Conservation (phyloP, 2,888 invertebrate genomes). For the Augochlorella aurata region DNA sequence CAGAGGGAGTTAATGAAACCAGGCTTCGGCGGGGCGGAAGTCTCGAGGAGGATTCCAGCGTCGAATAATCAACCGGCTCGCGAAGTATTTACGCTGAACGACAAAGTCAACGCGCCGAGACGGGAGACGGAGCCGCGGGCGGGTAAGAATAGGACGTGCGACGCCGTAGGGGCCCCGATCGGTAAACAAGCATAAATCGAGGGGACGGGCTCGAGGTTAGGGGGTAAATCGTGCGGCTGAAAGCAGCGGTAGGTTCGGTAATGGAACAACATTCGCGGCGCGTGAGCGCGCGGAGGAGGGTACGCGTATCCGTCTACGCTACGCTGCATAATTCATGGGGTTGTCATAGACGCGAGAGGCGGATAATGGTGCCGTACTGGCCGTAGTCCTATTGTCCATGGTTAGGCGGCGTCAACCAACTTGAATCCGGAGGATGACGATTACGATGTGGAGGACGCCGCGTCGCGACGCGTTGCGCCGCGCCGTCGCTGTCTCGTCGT, state of each 20-base stretch:
- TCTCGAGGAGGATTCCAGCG: not conserved
- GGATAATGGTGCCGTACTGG: slow-evolving; percentile 78
- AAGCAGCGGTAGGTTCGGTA: slow-evolving; percentile 65
- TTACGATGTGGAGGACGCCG: slow-evolving; percentile 59
- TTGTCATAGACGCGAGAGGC: slow-evolving; percentile 80
- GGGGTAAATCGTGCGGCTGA: slow-evolving; percentile 64
- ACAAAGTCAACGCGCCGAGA: not conserved
- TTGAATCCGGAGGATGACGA: slow-evolving; percentile 70
- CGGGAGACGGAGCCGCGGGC: not conserved
- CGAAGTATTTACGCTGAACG: not conserved
- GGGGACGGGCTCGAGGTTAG: slow-evolving; percentile 4
- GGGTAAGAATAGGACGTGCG: not conserved
- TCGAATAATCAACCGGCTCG: not conserved
- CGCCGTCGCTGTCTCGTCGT: slow-evolving; percentile 45
- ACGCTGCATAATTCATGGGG: slow-evolving; percentile 80
- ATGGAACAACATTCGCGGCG: slow-evolving; percentile 67
- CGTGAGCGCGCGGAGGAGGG: slow-evolving; percentile 50
- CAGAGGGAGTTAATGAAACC: no score
- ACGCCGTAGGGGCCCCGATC: not conserved
- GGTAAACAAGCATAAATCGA: slow-evolving; percentile 10
- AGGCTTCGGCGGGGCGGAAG: no score
- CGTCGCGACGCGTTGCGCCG: not conserved
- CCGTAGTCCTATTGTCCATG: slow-evolving; percentile 75
- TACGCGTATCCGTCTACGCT: slow-evolving; percentile 79
- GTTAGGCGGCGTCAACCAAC: slow-evolving; percentile 70